Conservation (phyloP, 2,888 invertebrate genomes). For the Octonoba sinensis region DNA sequence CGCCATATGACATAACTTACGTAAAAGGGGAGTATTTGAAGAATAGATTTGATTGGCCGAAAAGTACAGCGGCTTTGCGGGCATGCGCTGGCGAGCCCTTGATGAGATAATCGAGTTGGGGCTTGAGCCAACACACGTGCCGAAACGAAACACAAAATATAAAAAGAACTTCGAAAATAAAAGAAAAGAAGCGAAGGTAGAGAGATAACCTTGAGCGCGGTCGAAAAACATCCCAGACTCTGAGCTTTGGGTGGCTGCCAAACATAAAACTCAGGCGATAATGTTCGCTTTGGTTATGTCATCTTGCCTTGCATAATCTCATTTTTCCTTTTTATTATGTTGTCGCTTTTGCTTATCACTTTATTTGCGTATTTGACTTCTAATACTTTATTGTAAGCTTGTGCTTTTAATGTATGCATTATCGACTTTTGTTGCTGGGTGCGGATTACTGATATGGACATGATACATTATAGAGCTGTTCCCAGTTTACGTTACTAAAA, state of each 20-base stretch:
- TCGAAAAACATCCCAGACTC: slow-evolving; percentile 33
- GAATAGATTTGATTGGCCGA: too few relatives aligned
- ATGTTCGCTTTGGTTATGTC: slow-evolving; percentile 27
- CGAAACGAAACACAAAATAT: slow-evolving; percentile 38
- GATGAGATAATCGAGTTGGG: slow-evolving; percentile 5
- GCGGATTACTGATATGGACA: too few relatives aligned
- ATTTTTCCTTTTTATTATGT: slow-evolving; percentile 2
- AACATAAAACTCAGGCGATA: slow-evolving; percentile 9
- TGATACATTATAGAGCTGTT: too few relatives aligned
- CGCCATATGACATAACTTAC: too few relatives aligned
- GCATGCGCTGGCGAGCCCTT: too few relatives aligned
- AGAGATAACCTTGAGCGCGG: slow-evolving; percentile 48
- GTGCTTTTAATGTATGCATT: too few relatives aligned
- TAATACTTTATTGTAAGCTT: too few relatives aligned
- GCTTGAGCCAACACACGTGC: slow-evolving; percentile 50
- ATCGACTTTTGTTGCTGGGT: too few relatives aligned
- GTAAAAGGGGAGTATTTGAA: too few relatives aligned
- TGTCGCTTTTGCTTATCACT: background rate
- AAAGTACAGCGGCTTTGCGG: too few relatives aligned
- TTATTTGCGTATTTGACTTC: too few relatives aligned
- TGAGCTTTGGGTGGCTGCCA: slow-evolving; percentile 30
- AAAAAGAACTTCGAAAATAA: slow-evolving; percentile 1
- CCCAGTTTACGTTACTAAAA: too few relatives aligned
- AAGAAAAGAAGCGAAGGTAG: slow-evolving; percentile 39
- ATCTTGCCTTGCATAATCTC: slow-evolving; percentile 35